Evolutionary conservation across 2,113 vertebrate species (phyloP), one percentile per base, ranked within the genome.

Genomic region (Rhagologus leucostigma): DNA sequence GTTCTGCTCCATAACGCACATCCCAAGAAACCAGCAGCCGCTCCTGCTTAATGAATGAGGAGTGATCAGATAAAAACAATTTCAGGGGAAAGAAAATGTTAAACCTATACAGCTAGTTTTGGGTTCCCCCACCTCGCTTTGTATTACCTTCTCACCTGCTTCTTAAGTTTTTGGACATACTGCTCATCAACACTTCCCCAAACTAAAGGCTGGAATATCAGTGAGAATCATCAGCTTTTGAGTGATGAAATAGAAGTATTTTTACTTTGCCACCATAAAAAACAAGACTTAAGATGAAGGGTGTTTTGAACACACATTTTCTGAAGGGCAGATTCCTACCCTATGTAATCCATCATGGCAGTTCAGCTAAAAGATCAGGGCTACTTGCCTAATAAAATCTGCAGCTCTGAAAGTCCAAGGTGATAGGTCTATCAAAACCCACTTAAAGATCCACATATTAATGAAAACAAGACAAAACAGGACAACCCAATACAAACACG

Each of bases 91-190:
- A 80, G 35, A 76, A 76, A 76, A 68, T 1, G 1, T 55, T 18
- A 68, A 27, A 52, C 8, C 27, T 82, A 22, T 16, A 33, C 3
- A 73, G 56, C 16, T 30, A 27, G 18, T 50, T 79, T 35, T 46
- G 37, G 12, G 10, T 29, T 37, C 3, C 5, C 8, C 8, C 5
- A 12, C 1, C 30, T 21, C 0, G 0, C 41, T 37, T 46, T 16
- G 14, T 29, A 50, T 20, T 69, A 81, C 63, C 5, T 4, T 49
- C 21, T 50, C 21, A 60, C 12, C 11, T 80, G 64, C 37, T 73
- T 78, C 41, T 9, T 10, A 73, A 73, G 6, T 22, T 80, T 64
- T 35, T 73, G 39, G 33, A 76, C 2, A 2, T 11, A 15, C 3
- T 47, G 37, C 16, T 89, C 32, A 35, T 16, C 7, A 90, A 47